Percentiles rank a stretch among this genome's conserved stretches.
Conservation (phyloP, 2,113 vertebrate genomes). For the Orientallactaga bullata region DNA sequence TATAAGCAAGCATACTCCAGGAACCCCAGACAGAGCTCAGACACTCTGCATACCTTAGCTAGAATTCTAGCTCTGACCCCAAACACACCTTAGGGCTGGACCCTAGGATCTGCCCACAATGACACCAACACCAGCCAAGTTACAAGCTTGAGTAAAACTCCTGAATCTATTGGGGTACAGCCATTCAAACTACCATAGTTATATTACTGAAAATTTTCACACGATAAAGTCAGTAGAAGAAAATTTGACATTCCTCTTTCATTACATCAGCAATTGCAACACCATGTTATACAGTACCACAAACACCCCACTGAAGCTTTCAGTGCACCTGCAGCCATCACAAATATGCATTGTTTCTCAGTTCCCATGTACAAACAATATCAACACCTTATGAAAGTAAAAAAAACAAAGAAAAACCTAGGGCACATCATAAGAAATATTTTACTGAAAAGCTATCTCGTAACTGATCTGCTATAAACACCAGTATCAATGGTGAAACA, state of each 20-base stretch:
- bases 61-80: no score
- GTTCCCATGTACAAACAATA: background rate
- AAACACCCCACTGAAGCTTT: background rate
- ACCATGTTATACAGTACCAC: rapidly evolving
- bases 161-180: no score
- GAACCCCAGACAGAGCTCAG: no score
- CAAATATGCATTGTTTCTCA: background rate
- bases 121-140: no score
- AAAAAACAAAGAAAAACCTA: background rate
- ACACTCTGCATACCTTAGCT: no score
- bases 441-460: background rate
- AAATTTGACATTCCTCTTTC: background rate
- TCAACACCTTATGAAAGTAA: background rate
- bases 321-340: rapidly evolving
- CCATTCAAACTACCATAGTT: no score
- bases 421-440: background rate
- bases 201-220: background rate
- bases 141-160: no score
- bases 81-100: no score
- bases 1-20: no score
- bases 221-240: background rate
- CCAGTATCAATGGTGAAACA: background rate
- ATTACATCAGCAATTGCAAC: background rate
- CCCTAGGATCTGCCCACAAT: no score
- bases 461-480: background rate